phyloP scores from a whole-genome alignment of 2,113 vertebrate genomes.

The Genyomyrus donnyi region DNA sequence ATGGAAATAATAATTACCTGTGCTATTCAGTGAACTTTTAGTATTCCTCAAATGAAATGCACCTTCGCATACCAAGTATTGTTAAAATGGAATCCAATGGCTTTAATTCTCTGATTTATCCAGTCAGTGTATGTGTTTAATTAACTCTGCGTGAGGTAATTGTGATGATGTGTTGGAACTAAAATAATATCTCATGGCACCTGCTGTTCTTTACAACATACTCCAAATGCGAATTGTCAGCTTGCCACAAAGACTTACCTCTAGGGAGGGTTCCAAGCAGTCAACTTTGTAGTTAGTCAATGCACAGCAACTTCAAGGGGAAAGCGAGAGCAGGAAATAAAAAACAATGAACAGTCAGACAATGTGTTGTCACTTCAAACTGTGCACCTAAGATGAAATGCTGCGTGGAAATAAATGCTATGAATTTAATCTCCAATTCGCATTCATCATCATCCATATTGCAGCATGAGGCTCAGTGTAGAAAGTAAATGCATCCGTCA shows the following conservation, averaged over 20 bases:
- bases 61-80: background rate
- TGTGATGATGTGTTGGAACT: background rate
- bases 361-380: background rate
- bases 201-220: background rate
- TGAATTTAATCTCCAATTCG: background rate
- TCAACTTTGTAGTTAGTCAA: background rate
- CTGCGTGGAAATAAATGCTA: background rate
- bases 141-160: slow-evolving; percentile 13
- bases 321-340: background rate
- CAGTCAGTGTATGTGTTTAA: background rate
- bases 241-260: background rate
- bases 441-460: background rate
- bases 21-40: background rate
- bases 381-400: background rate
- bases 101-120: background rate
- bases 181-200: background rate
- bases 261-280: background rate
- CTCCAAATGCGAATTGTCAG: background rate
- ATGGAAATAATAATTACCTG: background rate
- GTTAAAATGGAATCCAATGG: background rate
- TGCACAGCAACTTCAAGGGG: background rate
- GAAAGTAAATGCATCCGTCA: background rate
- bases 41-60: background rate
- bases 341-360: too few species aligned
- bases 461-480: background rate